These are phyloP conservation scores for Calephelis perditalis DNA, from an alignment of 2,888 invertebrate species.

Conservation along the genomic window DNA sequence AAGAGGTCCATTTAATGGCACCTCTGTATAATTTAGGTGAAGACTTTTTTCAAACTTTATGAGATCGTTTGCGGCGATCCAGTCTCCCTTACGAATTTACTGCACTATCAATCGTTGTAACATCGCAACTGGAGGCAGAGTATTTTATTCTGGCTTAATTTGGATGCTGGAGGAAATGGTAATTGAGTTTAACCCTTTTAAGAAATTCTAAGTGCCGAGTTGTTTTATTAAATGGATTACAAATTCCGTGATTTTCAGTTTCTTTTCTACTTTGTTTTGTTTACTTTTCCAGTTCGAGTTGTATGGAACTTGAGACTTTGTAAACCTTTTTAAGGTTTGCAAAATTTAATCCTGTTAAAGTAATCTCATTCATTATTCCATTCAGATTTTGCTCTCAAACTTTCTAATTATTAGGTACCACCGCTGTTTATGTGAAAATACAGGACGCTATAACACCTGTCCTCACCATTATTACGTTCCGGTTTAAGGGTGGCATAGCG, in stretches of 20 bases:
- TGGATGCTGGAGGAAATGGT: conserved; percentile 54
- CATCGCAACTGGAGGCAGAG: conserved; percentile 11
- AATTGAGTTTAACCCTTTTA: conserved; percentile 49
- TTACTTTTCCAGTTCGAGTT: neutral
- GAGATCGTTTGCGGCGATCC: conserved; percentile 45
- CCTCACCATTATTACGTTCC: too few relatives aligned
- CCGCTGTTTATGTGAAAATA: too few relatives aligned
- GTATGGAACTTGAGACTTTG: neutral
- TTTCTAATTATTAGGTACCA: too few relatives aligned
- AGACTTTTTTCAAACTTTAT: conserved; percentile 51
- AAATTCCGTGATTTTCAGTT: conserved; percentile 25
- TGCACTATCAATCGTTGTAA: conserved; percentile 45
- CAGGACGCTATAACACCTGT: too few relatives aligned
- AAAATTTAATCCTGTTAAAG: neutral
- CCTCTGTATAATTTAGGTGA: conserved; percentile 46
- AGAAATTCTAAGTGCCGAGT: conserved; percentile 30
- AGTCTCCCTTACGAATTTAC: conserved; percentile 45
- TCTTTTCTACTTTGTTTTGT: conserved; percentile 1
- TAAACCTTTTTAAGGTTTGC: neutral
- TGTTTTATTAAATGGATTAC: conserved; percentile 34
- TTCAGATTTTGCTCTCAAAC: too few relatives aligned
- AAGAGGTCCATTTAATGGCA: conserved; percentile 34
- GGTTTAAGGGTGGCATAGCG: too few relatives aligned
- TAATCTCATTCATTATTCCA: neutral
- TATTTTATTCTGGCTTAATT: conserved; percentile 42